Base-by-base conservation (phyloP, 92 coral and sea anemone species). In the Porites divaricata region DNA sequence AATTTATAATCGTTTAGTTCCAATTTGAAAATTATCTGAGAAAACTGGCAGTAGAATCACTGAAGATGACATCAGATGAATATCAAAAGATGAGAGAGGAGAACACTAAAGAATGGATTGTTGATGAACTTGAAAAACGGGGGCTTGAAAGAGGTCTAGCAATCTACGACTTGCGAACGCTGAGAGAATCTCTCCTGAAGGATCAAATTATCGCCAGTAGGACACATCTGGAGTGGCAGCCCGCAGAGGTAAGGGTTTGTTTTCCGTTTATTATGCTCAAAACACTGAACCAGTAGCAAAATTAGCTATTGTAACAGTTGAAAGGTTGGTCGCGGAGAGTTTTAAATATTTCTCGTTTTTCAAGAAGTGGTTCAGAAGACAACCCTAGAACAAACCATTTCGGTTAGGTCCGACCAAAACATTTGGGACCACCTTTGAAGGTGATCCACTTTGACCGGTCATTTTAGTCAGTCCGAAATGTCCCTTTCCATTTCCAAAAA, bases 51-150 rank as follows among this genome's bases (percentile, higher is more conserved):
- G n/a, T 79, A 23, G 84, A 79, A 1, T 20, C 84, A 16, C 17
- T 79, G 17, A 79, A 79, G 49, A 85, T 93, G 78, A 59, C 78
- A 41, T 74, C 74, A 2, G 89, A 90, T 19, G 94, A 90, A 57
- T 83, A 79, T 21, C 73, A 66, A 53, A 45, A 52, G 15, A 20
- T 79, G 53, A 65, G 11, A 13, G 51, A 51, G 35, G 25, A 13
- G 19, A 45, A 66, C 58, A 66, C 14, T 51, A 72, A 45, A 79
- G 63, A 67, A 74, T 65, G 72, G 74, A 14, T 79, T 50, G 21
- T 65, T 24, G 82, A 79, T 1, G 74, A 65, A 16, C 63, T 79
- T 1, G 23, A 79, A 2, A 59, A n/a, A 48, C 49, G 75, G 19
- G 54, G 73, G 13, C 15, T 65, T 8, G 84, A 65, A 59, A 45